Evolutionary conservation across 2,888 invertebrate species (phyloP).

Genomic region (Cephus rjabovi): DNA sequence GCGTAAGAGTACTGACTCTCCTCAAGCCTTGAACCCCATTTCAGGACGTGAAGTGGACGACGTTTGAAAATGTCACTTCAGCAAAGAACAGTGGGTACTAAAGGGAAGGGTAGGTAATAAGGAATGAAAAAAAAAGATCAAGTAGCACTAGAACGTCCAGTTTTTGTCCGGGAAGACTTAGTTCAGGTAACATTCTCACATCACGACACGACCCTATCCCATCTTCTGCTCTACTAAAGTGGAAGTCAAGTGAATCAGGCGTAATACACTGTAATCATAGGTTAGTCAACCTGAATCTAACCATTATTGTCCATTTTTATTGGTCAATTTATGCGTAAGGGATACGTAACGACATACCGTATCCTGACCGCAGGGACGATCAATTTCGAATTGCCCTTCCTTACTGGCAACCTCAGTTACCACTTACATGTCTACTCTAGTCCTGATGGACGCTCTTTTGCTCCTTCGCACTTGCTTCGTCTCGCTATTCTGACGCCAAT

Average conservation of each 20-base stretch:
- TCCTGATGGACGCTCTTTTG: not conserved
- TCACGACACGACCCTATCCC: constrained; percentile 14
- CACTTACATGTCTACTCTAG: not conserved
- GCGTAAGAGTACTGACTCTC: not conserved
- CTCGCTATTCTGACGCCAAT: not conserved
- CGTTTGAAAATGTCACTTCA: not conserved
- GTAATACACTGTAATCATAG: constrained; percentile 20
- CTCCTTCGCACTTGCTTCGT: not conserved
- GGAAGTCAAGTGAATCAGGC: constrained; percentile 18
- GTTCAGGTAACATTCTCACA: constrained; percentile 35
- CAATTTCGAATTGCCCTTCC: not conserved
- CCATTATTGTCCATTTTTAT: constrained; percentile 14
- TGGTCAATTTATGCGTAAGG: not conserved
- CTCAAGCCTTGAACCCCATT: not conserved
- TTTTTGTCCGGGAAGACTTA: constrained; percentile 43
- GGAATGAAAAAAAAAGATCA: constrained; percentile 16
- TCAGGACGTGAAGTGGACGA: not conserved
- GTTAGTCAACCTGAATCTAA: constrained; percentile 24
- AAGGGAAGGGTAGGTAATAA: constrained; percentile 16
- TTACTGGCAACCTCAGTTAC: not conserved
- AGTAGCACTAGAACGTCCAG: constrained; percentile 41
- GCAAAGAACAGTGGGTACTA: not conserved
- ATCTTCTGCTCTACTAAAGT: constrained; percentile 8
- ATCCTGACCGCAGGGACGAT: not conserved
- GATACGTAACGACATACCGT: not conserved